Evolutionary conservation across 2,888 invertebrate genomes (phyloP).

Genomic region (Seira ritae): DNA sequence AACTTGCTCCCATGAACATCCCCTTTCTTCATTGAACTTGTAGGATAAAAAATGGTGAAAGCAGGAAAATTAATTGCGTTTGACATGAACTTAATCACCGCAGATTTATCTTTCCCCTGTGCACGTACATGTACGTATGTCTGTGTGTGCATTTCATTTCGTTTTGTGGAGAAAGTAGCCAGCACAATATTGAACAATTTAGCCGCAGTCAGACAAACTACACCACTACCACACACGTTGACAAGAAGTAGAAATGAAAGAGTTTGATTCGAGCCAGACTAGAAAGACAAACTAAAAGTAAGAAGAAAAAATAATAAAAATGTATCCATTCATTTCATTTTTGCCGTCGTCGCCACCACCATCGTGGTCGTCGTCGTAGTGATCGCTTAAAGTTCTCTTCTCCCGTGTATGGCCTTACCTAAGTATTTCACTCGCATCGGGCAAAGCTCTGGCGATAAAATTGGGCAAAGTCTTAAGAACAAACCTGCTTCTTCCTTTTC

Average conservation of each 20-base stretch:
- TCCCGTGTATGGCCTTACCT: not conserved
- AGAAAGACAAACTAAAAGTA: too few species aligned
- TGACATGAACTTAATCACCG: slow-evolving; percentile 55
- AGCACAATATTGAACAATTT: not conserved
- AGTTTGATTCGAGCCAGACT: too few species aligned
- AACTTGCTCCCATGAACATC: too few species aligned
- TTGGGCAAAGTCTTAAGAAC: not conserved
- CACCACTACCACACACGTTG: not conserved
- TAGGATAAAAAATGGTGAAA: not conserved
- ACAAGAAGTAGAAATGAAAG: not conserved
- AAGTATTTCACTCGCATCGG: too few species aligned
- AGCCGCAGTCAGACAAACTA: not conserved
- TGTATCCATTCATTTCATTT: slow-evolving; percentile 14
- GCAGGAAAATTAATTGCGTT: slow-evolving; percentile 52
- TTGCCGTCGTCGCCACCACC: not conserved
- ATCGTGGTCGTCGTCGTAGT: not conserved
- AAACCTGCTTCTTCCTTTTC: not conserved
- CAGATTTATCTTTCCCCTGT: slow-evolving; percentile 29
- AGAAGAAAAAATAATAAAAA: not conserved
- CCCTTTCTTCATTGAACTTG: too few species aligned
- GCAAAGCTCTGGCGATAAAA: not conserved
- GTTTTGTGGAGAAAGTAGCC: too few species aligned
- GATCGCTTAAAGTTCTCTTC: not conserved
- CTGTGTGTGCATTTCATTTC: too few species aligned
- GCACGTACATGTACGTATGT: not conserved